Evolutionary conservation across 1,140 invertebrate species (phyloP), one percentile per base, ranked within the genome.

Genomic region (Lordiphosa mommai): DNA sequence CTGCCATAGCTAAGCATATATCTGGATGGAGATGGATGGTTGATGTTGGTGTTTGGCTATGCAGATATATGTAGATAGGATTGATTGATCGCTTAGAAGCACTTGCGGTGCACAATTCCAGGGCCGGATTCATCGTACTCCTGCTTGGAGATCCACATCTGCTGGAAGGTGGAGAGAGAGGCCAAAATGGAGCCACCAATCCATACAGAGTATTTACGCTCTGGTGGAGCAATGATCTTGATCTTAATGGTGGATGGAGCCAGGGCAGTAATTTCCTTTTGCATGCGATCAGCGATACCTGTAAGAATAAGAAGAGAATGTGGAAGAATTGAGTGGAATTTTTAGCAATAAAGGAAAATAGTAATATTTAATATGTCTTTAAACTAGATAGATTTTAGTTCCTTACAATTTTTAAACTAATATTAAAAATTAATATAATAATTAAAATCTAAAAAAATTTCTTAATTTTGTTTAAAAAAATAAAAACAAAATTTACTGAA

Each of bases 191-290:
- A 95, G 12, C 94, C 94, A 67, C 93, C 92, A 87, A 93, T 92
- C 95, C 95, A 96, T 93, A 96, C 86, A 53, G 95, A 96, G 91
- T 97, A 97, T 89, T 97, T 97, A 80, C 96, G 92, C 72, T 97
- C 96, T 47, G 96, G 96, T 49, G 95, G 96, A 77, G 96, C 96
- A 89, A 97, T 97, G 90, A 97, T 96, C 91, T 97, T 97, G 91
- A 97, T 97, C 91, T 97, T 97, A 92, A 97, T 97, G 59, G 95
- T 97, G 16, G 93, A 94, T 59, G 96, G 96, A 41, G 96, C 95
- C 37, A 97, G 90, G 37, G 94, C 93, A 46, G 95, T 96, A 89
- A 97, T 96, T 91, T 97, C 96, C 89, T 96, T 96, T 88, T 96
- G 95, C 95, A 96, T 96, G 65, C 95, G 91, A 89, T 96, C 95